Evolutionary conservation across 2,113 vertebrate genomes (phyloP).

Genomic region (Spea multiplicata): DNA sequence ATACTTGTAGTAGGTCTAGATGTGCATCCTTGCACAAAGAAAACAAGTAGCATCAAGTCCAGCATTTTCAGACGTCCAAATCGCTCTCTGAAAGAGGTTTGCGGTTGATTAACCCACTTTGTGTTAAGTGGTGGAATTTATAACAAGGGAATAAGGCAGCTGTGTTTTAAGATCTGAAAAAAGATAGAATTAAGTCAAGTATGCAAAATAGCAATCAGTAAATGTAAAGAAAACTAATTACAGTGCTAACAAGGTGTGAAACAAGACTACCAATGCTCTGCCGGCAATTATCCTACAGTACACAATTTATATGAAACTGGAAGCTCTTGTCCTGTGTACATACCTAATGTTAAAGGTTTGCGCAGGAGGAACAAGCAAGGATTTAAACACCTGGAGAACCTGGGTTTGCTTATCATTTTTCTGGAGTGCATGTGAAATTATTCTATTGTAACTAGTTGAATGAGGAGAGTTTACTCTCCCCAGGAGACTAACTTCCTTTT

Average conservation of each 20-base stretch:
- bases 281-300: constrained; percentile 58
- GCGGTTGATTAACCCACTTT: neutral
- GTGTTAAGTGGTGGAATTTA: constrained; percentile 58
- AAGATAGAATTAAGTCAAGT: constrained; percentile 72
- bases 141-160: constrained; percentile 57
- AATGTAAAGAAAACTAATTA: constrained; percentile 78
- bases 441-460: constrained; percentile 41
- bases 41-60: constrained; percentile 42
- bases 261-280: constrained; percentile 52
- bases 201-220: constrained; percentile 80
- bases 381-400: neutral
- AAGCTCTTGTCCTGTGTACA: constrained; percentile 26
- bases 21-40: constrained; percentile 11
- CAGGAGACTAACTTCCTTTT: constrained; percentile 63
- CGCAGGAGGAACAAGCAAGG: constrained; percentile 32
- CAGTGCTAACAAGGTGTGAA: constrained; percentile 82
- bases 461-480: constrained; percentile 54
- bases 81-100: constrained; percentile 1
- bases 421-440: constrained; percentile 54
- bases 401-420: constrained; percentile 43
- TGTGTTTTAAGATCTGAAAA: constrained; percentile 51
- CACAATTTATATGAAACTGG: constrained; percentile 50
- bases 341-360: neutral
- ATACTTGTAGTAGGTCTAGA: constrained; percentile 39
- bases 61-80: constrained; percentile 46